Conservation (phyloP, 2,888 invertebrate species). For the Furcula furcula region DNA sequence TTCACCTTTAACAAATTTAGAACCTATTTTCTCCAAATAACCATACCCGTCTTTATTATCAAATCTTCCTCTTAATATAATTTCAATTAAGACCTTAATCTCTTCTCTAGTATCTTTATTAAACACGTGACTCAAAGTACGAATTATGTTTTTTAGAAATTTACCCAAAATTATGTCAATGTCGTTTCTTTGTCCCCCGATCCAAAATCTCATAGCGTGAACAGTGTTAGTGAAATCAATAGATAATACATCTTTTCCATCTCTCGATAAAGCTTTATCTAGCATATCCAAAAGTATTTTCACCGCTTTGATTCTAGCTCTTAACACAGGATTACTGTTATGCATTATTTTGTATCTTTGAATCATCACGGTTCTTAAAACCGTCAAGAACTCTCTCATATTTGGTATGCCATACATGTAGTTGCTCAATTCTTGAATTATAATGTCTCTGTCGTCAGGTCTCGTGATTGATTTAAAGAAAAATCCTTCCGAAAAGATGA, state of each 20-base stretch:
- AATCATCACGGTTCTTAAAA: slow-evolving; percentile 22
- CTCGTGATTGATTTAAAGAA: slow-evolving; percentile 31
- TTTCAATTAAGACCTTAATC: slow-evolving; percentile 34
- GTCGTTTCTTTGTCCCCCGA: slow-evolving; percentile 5
- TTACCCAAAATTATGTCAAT: slow-evolving; percentile 19
- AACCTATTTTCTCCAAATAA: slow-evolving; percentile 36
- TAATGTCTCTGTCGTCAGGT: slow-evolving; percentile 18
- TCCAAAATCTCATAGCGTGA: slow-evolving; percentile 29
- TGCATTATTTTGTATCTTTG: slow-evolving; percentile 31
- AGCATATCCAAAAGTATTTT: slow-evolving; percentile 45
- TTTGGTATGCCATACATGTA: slow-evolving; percentile 7
- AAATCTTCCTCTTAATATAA: slow-evolving; percentile 27
- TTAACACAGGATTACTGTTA: slow-evolving; percentile 12
- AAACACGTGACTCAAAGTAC: slow-evolving; percentile 27
- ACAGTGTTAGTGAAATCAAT: slow-evolving; percentile 29
- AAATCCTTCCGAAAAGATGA: slow-evolving; percentile 12
- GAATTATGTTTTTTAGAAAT: slow-evolving; percentile 27
- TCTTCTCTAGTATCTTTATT: slow-evolving; percentile 28
- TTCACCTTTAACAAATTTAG: slow-evolving; percentile 26
- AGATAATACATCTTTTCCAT: slow-evolving; percentile 25
- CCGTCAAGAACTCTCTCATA: slow-evolving; percentile 23
- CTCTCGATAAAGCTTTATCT: slow-evolving; percentile 35
- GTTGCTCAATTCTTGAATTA: slow-evolving; percentile 13
- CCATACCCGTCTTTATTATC: slow-evolving; percentile 12
- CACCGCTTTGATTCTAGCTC: slow-evolving; percentile 30